A percentile compares a stretch with the other conserved stretches of the same genome.
phyloP scores from a whole-genome alignment of 2,888 invertebrate species.

The Dinocampus coccinellae region DNA sequence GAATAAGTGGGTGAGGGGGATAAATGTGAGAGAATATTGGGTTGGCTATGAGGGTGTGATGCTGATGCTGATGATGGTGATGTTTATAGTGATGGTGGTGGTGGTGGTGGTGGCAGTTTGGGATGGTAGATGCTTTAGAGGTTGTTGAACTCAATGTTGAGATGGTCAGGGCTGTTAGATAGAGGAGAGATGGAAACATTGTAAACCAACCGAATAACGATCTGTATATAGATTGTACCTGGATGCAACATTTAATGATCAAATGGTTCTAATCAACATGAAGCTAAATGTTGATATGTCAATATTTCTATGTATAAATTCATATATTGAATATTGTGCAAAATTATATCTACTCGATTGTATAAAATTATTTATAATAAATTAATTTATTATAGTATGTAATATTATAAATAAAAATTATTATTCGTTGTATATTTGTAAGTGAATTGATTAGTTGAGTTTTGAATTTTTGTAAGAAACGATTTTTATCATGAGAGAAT shows the following conservation, averaged over 20 bases:
- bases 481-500: not conserved
- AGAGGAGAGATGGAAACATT: constrained; percentile 1
- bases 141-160: constrained; percentile 1
- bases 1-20: too few relatives aligned
- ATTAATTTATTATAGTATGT: too few relatives aligned
- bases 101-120: not conserved
- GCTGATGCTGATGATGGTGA: not conserved
- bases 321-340: not conserved
- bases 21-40: too few relatives aligned
- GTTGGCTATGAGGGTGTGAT: not conserved
- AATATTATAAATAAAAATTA: too few relatives aligned
- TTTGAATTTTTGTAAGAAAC: too few relatives aligned
- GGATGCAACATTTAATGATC: constrained; percentile 13
- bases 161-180: not conserved
- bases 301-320: not conserved
- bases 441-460: too few relatives aligned
- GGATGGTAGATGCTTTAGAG: constrained; percentile 1
- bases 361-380: too few relatives aligned
- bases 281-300: not conserved
- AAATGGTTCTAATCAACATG: constrained; percentile 21
- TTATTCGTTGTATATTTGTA: not conserved
- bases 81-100: not conserved
- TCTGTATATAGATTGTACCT: not conserved
- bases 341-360: too few relatives aligned
- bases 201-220: constrained; percentile 18